Base-by-base conservation (phyloP, 2,113 vertebrate species). In the Hydropotes inermis region DNA sequence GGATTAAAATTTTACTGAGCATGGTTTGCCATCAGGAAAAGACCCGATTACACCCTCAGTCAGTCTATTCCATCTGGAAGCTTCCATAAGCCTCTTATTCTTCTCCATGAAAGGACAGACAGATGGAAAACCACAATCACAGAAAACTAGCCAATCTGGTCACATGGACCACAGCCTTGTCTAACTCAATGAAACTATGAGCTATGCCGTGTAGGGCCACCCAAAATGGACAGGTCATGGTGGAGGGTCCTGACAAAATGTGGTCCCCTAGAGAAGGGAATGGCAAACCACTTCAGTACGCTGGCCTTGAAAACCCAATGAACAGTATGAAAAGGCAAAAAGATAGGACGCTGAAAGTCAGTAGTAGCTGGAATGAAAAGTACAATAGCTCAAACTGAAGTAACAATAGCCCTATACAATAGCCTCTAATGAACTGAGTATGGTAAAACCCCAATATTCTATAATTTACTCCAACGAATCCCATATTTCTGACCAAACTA, bases 201-300 rank as follows among this genome's bases (percentile, higher is more conserved):
- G 15, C 7, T 1, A 17, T 17, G 7, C 3, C 0, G 0, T 64
- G 30, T n/a, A 10, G 16, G 16, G 33, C 8, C 6, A 67, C 33
- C 33, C 61, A 67, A 67, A 4, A n/a, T 9, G 7, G 16, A n/a
- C 0, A 0, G 61, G 16, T n/a, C 33, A 67, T 67, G 33, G 33
- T 67, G 61, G 33, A 67, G 61, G n/a, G 61, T n/a, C 19, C 33
- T 19, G 16, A n/a, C 61, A 19, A n/a, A 67, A 67, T n/a, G 33
- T 33, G 16, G 33, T n/a, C 61, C 33, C 15, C 33, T 19, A 2
- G 61, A 67, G 16, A n/a, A 67, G 16, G 16, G 61, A 67, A 64
- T 64, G 61, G 15, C 15, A 33, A 33, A 67, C 16, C 33, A 67
- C 61, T n/a, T 67, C 33, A n/a, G 17, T 9, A 64, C n/a, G 33